A percentile compares a stretch with the other conserved stretches of the same genome.
Evolutionary conservation across 2,888 invertebrate genomes (phyloP).

Genomic region (Mimachlamys varia): DNA sequence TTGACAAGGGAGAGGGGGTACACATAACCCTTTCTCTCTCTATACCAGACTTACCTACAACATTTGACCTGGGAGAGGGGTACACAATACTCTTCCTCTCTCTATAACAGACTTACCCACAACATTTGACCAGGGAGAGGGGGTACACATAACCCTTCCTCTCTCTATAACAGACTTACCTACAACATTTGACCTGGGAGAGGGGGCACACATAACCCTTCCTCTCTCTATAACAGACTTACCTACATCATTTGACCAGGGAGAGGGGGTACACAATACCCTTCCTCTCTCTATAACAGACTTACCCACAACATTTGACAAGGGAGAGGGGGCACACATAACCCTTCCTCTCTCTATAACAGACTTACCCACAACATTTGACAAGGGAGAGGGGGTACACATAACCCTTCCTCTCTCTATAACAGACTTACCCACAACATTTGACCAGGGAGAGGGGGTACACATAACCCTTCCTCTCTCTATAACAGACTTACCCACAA

Average conservation of each 20-base stretch:
- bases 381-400: slow-evolving; percentile 42
- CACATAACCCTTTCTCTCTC: no score
- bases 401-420: no score
- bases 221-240: neutral
- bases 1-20: slow-evolving; percentile 44
- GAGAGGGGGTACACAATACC: slow-evolving; percentile 25
- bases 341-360: no score
- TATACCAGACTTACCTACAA: slow-evolving; percentile 44
- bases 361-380: slow-evolving; percentile 48
- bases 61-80: slow-evolving; percentile 46
- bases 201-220: slow-evolving; percentile 31
- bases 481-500: slow-evolving; percentile 45
- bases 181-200: slow-evolving; percentile 44
- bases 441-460: slow-evolving; percentile 44
- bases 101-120: slow-evolving; percentile 44
- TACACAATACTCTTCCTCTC: no score
- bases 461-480: no score
- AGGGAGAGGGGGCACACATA: slow-evolving; percentile 42
- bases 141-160: neutral
- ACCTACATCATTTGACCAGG: slow-evolving; percentile 50
- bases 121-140: slow-evolving; percentile 46
- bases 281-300: neutral
- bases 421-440: slow-evolving; percentile 47
- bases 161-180: slow-evolving; percentile 41
- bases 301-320: slow-evolving; percentile 49